Conservation (phyloP, 2,888 invertebrate genomes). For the Hydroisotoma schaefferi region DNA sequence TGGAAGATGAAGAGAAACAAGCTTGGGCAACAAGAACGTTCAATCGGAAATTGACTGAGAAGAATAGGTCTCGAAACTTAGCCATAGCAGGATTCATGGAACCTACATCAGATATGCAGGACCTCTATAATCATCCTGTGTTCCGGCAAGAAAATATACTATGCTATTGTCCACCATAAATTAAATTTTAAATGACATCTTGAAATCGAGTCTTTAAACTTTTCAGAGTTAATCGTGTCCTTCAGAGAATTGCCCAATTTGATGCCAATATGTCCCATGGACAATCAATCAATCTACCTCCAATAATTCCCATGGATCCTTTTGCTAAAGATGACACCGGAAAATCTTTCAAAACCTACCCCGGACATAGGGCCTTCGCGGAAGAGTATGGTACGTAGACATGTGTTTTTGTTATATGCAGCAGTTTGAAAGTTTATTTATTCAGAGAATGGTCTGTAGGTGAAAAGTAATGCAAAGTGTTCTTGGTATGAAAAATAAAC, state of each 20-base stretch:
- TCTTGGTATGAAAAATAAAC: not conserved
- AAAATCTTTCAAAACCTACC: constrained; percentile 26
- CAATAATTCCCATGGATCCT: constrained; percentile 27
- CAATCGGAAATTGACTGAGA: constrained; percentile 59
- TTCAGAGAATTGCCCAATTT: constrained; percentile 34
- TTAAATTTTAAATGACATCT: not conserved
- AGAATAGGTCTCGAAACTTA: constrained; percentile 40
- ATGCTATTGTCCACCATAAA: not conserved
- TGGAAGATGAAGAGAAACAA: constrained; percentile 63
- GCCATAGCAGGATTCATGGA: constrained; percentile 46
- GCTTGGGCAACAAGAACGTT: constrained; percentile 63
- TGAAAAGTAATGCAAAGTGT: not conserved
- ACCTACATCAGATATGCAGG: constrained; percentile 43
- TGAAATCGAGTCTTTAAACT: constrained; percentile 4
- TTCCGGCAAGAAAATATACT: constrained; percentile 27
- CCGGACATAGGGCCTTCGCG: constrained; percentile 16
- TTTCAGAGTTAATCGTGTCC: constrained; percentile 41
- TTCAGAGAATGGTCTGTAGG: no score
- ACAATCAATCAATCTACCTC: constrained; percentile 19
- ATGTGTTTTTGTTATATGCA: not conserved
- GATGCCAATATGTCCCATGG: constrained; percentile 20
- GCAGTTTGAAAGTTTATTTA: no score
- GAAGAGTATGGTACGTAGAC: not conserved
- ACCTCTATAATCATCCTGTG: constrained; percentile 45
- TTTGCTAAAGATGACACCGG: constrained; percentile 25